These are phyloP conservation scores for Acrobasis suavella DNA, from an alignment of 2,888 invertebrate species.

Conservation along the genomic window DNA sequence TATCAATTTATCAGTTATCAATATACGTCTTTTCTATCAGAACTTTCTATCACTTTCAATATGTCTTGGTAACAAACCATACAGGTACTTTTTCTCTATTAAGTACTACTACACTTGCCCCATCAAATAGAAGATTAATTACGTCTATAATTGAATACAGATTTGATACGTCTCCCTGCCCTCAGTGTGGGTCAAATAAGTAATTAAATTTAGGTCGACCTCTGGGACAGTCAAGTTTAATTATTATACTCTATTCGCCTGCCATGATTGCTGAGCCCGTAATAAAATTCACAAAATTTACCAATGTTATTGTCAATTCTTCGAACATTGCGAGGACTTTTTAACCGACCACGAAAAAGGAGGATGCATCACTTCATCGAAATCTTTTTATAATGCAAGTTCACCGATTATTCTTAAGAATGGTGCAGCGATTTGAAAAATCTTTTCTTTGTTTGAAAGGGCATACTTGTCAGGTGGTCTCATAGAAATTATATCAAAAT, in stretches of 20 bases:
- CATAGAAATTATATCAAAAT: too few relatives aligned
- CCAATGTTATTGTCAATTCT: neutral
- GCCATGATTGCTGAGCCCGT: slow-evolving; percentile 9
- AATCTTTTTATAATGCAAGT: too few relatives aligned
- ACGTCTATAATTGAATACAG: slow-evolving; percentile 56
- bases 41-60: too few relatives aligned
- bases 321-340: neutral
- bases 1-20: too few relatives aligned
- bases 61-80: too few relatives aligned
- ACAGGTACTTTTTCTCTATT: neutral
- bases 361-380: too few relatives aligned
- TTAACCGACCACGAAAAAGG: too few relatives aligned
- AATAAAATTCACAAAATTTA: slow-evolving; percentile 18
- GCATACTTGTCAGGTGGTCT: too few relatives aligned
- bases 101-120: neutral
- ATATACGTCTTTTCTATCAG: too few relatives aligned
- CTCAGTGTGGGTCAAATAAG: slow-evolving; percentile 53
- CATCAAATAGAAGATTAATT: slow-evolving; percentile 38
- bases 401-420: too few relatives aligned
- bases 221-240: slow-evolving; percentile 47
- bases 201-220: slow-evolving; percentile 59
- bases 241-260: slow-evolving; percentile 43
- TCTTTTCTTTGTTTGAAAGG: too few relatives aligned
- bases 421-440: too few relatives aligned
- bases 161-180: slow-evolving; percentile 47